phyloP scores from a whole-genome alignment of 2,797 vertebrate species.

The Darevskia nairensis region DNA sequence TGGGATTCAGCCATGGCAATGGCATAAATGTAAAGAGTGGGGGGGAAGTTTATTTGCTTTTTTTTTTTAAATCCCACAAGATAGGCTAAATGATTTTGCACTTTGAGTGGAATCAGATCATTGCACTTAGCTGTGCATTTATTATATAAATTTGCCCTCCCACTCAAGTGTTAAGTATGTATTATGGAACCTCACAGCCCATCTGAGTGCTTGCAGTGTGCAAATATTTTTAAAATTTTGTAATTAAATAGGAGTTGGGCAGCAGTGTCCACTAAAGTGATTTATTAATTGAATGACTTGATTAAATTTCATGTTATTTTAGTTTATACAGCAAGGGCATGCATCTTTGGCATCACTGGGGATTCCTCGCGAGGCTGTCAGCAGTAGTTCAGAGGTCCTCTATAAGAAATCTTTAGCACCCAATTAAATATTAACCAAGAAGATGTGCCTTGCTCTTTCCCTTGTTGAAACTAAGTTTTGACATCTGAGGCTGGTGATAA shows the following conservation, averaged over 20 bases:
- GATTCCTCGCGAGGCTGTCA: slow-evolving; percentile 64
- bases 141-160: slow-evolving; percentile 84
- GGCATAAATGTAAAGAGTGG: slow-evolving; percentile 51
- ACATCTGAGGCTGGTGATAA: slow-evolving; percentile 67
- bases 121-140: slow-evolving; percentile 80
- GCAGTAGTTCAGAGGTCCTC: slow-evolving; percentile 70
- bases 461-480: slow-evolving; percentile 73
- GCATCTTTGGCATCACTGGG: slow-evolving; percentile 68
- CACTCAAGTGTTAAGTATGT: slow-evolving; percentile 81
- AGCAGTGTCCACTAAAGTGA: slow-evolving; percentile 77
- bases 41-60: slow-evolving; percentile 78
- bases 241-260: slow-evolving; percentile 79
- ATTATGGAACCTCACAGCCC: slow-evolving; percentile 78
- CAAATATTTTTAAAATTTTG: slow-evolving; percentile 84
- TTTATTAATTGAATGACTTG: slow-evolving; percentile 82
- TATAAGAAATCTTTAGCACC: slow-evolving; percentile 73
- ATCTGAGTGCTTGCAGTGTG: slow-evolving; percentile 78
- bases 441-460: slow-evolving; percentile 65
- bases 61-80: slow-evolving; percentile 49
- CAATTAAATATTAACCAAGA: slow-evolving; percentile 78
- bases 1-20: slow-evolving; percentile 14
- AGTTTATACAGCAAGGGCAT: slow-evolving; percentile 73
- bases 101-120: slow-evolving; percentile 76
- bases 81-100: slow-evolving; percentile 79
- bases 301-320: slow-evolving; percentile 81